Evolutionary conservation across 2,113 vertebrate species (phyloP).

Genomic region (Muscicapa adusta): DNA sequence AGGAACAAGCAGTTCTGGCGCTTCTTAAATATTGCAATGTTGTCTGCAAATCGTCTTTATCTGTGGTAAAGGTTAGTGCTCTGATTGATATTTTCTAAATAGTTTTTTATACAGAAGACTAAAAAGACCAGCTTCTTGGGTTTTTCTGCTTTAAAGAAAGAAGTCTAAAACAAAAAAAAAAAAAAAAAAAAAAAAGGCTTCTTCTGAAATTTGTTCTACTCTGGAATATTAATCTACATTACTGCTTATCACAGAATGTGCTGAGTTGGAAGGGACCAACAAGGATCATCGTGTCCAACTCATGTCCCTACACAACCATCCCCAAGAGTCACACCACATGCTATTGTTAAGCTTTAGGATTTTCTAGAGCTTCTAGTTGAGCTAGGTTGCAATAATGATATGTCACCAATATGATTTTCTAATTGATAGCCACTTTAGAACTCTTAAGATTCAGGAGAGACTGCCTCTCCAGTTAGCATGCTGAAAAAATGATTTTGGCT

Average conservation of each 20-base stretch:
- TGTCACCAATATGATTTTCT: neutral
- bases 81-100: neutral
- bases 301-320: neutral
- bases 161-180: neutral
- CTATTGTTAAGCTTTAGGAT: neutral
- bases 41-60: neutral
- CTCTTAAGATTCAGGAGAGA: neutral
- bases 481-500: neutral
- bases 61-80: neutral
- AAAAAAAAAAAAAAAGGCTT: neutral
- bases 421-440: neutral
- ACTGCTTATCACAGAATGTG: neutral
- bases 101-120: neutral
- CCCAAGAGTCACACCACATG: neutral
- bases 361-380: neutral
- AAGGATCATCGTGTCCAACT: accelerated
- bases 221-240: neutral
- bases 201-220: neutral
- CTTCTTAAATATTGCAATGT: neutral
- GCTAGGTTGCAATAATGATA: neutral
- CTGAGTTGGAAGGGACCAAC: neutral
- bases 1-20: neutral
- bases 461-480: neutral
- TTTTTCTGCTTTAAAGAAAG: neutral
- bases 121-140: neutral